Evolutionary conservation across 2,888 invertebrate species (phyloP).

Genomic region (Invenusta paracnida): DNA sequence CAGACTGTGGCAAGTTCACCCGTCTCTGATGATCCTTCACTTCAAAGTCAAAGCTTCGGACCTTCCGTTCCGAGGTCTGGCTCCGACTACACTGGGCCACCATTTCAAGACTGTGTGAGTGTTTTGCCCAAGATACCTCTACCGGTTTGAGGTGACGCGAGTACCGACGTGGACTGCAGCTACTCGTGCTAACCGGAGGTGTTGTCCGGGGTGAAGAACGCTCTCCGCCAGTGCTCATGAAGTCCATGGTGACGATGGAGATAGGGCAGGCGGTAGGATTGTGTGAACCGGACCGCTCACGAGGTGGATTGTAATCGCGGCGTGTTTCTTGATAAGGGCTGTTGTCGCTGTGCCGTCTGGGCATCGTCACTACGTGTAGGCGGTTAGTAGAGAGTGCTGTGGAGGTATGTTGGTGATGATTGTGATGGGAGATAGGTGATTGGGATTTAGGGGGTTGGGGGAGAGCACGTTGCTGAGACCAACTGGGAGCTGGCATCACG

Average conservation of each 20-base stretch:
- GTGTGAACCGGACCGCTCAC: background rate
- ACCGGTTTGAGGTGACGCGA: slow-evolving; percentile 20
- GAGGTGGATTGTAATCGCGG: background rate
- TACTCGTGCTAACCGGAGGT: too few species aligned
- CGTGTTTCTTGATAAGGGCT: slow-evolving; percentile 28
- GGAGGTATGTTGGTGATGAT: too few species aligned
- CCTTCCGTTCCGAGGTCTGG: background rate
- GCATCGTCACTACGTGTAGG: too few species aligned
- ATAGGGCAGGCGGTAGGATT: background rate
- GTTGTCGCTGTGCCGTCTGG: slow-evolving; percentile 19
- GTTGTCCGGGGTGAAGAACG: background rate
- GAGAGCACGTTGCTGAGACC: too few species aligned
- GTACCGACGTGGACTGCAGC: background rate
- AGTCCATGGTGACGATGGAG: background rate
- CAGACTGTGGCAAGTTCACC: too few species aligned
- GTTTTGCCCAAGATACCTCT: slow-evolving; percentile 7
- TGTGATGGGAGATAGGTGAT: too few species aligned
- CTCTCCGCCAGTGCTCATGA: background rate
- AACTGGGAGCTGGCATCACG: too few species aligned
- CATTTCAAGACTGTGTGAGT: slow-evolving; percentile 16
- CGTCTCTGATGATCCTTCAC: too few species aligned
- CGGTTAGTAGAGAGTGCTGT: too few species aligned
- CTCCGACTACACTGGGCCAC: background rate
- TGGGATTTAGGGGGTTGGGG: too few species aligned
- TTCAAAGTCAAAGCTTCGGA: slow-evolving; percentile 25